Percentiles rank a stretch among this genome's conserved stretches.
These are phyloP conservation scores for Dufourea novaeangliae DNA, from an alignment of 1,140 invertebrate species.

Conservation along the genomic window DNA sequence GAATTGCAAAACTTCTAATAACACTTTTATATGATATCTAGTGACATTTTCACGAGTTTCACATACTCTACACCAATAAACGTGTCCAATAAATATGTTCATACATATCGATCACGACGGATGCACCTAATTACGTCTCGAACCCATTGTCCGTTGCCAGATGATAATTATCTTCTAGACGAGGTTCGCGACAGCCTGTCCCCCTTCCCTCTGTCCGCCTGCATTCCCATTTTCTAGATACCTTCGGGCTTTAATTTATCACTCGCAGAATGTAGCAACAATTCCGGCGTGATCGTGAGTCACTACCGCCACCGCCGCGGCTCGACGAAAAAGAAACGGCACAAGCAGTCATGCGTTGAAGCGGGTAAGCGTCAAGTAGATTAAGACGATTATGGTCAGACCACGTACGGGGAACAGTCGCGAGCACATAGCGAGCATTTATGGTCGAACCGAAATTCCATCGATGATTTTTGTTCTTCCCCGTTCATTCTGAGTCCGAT, in stretches of 20 bases:
- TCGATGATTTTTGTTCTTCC: not conserved
- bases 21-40: no score
- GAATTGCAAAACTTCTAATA: no score
- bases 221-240: not conserved
- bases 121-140: no score
- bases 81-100: no score
- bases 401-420: not conserved
- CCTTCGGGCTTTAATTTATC: not conserved
- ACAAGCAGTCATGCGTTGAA: conserved; percentile 32
- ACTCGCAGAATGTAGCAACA: conserved; percentile 9
- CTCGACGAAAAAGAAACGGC: not conserved
- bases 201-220: not conserved
- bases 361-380: conserved; percentile 39
- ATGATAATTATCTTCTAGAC: not conserved
- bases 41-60: conserved; percentile 46
- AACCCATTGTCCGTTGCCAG: no score
- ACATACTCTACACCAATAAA: not conserved
- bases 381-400: conserved; percentile 48
- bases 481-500: not conserved
- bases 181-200: not conserved
- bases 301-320: not conserved
- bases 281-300: not conserved
- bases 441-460: conserved; percentile 9
- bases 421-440: not conserved
- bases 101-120: no score